Base-by-base conservation (phyloP, 2,113 vertebrate genomes). In the Nyctereutes procyonoides region DNA sequence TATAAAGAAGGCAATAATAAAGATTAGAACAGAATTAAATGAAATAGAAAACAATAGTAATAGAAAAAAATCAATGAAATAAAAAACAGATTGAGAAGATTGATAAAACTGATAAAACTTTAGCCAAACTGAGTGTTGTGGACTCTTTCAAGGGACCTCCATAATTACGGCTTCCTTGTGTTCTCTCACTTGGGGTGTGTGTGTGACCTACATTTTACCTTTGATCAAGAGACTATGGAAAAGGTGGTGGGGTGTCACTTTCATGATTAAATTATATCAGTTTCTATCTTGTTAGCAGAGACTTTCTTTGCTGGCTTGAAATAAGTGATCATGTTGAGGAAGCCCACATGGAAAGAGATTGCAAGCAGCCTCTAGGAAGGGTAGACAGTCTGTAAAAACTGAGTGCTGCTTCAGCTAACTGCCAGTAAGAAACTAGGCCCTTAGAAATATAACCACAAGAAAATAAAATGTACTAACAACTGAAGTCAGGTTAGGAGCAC, bases 201-300 rank as follows among this genome's bases (percentile, higher is more conserved):
- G 4, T 62, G n/a, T 20, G 2, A 32, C 16, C 80, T 71, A 62
- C 24, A 67, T 32, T 55, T 69, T 85, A 30, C 30, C 73, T 85
- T 55, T 55, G 15, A 22, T 74, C 55, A 28, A 62, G 26, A 55
- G 20, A 69, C 26, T 26, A 76, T 26, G 7, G 13, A 20, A 48
- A 67, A 93, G 11, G 7, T 51, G 32, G 53, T 77, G 17, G 19
- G 6, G 62, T 90, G 4, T 51, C 9, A 28, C 24, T 28, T 28
- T 14, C 8, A 6, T 38, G 1, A 4, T 79, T 94, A 6, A 2
- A 6, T 79, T 76, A 35, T 9, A 6, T 20, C 3, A 0, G 0
- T 76, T 12, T 90, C 26, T 67, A 2, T 81, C 26, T 60, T 76
- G 22, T 38, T 90, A 55, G 32, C n/a, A 71, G 48, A 22, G 53